phyloP scores from a whole-genome alignment of 1,140 invertebrate species.

The Pemphigus obesinymphae region DNA sequence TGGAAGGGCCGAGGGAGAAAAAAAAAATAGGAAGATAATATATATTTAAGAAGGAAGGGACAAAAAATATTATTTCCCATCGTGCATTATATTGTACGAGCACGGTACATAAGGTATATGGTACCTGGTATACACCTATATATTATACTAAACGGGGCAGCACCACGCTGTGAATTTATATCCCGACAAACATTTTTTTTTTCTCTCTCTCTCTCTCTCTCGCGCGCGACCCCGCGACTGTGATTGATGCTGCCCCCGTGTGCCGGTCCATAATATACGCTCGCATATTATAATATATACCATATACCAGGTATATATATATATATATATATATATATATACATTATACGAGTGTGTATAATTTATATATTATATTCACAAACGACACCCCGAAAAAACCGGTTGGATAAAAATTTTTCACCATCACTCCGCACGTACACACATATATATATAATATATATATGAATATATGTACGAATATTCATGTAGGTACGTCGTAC shows the following conservation, averaged over 20 bases:
- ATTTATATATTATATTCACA: not conserved
- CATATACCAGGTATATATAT: not conserved
- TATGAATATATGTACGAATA: not conserved
- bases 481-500: not conserved
- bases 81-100: not conserved
- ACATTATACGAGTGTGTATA: not conserved
- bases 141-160: not conserved
- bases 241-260: conserved; percentile 16
- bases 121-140: not conserved
- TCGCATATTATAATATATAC: not conserved
- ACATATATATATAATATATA: not conserved
- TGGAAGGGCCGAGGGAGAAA: not conserved
- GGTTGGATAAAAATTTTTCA: not conserved
- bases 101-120: not conserved
- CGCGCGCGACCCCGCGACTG: not conserved
- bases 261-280: not conserved
- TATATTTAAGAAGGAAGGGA: not conserved
- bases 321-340: not conserved
- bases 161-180: conserved; percentile 24
- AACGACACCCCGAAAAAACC: not conserved
- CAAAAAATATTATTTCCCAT: conserved; percentile 24
- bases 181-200: conserved; percentile 20
- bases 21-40: not conserved
- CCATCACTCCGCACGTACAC: not conserved
- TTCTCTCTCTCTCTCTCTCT: too few relatives aligned